Percentiles rank a stretch among this genome's conserved stretches.
These are phyloP conservation scores for Aphidius gifuensis DNA, from an alignment of 1,140 invertebrate species.

Conservation along the genomic window DNA sequence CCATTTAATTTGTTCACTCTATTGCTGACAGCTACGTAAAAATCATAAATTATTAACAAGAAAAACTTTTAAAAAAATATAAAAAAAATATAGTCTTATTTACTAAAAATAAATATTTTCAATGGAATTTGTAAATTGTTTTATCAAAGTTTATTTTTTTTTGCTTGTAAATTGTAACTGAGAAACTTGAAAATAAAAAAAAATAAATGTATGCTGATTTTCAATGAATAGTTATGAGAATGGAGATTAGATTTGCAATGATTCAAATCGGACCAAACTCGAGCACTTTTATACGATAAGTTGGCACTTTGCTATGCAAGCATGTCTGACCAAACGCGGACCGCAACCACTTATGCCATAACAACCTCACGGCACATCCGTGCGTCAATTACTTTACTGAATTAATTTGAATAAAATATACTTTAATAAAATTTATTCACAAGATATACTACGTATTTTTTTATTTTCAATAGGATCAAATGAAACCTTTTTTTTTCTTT, in stretches of 20 bases:
- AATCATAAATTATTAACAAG: too few species aligned
- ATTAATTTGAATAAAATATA: constrained; percentile 11
- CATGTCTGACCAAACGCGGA: constrained; percentile 11
- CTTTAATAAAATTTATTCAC: too few species aligned
- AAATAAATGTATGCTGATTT: constrained; percentile 1
- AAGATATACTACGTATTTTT: too few species aligned
- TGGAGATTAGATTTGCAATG: neutral
- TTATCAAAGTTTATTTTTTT: too few species aligned
- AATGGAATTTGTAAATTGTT: too few species aligned
- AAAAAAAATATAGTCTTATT: too few species aligned
- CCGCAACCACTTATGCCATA: constrained; percentile 3
- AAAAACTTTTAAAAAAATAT: too few species aligned
- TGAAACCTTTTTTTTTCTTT: too few species aligned
- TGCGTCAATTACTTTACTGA: constrained; percentile 2
- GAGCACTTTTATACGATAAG: neutral
- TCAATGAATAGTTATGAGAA: constrained; percentile 10
- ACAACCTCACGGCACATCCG: neutral
- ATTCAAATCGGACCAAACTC: neutral
- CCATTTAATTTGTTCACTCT: too few species aligned
- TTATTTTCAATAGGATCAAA: too few species aligned
- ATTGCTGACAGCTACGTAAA: too few species aligned
- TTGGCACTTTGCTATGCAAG: neutral
- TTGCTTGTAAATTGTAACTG: neutral
- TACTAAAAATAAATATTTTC: too few species aligned
- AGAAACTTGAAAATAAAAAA: neutral